These are phyloP conservation scores for Mustela lutreola DNA, from an alignment of 2,113 vertebrate genomes.

Conservation along the genomic window DNA sequence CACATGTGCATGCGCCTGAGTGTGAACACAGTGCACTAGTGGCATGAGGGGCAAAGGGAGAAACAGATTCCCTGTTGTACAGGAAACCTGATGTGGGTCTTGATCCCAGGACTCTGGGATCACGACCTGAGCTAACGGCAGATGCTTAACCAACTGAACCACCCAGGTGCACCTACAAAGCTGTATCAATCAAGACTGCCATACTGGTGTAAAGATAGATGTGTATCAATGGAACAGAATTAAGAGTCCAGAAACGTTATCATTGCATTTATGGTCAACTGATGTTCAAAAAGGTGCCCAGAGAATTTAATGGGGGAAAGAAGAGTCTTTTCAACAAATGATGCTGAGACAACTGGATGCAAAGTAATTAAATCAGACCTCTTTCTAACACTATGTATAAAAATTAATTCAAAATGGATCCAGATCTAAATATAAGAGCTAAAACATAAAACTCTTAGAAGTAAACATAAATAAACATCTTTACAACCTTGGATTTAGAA, in stretches of 20 bases:
- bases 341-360: background rate
- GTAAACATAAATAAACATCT: background rate
- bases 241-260: background rate
- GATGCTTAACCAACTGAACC: no score
- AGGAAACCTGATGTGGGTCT: no score
- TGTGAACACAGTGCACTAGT: no score
- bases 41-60: no score
- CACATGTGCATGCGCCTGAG: no score
- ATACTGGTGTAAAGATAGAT: background rate
- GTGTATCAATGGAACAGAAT: background rate
- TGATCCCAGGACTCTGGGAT: no score
- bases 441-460: background rate
- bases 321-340: background rate
- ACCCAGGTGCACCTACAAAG: background rate
- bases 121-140: no score
- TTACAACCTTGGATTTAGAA: background rate
- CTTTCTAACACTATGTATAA: background rate
- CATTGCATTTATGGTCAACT: background rate
- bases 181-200: background rate
- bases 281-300: background rate
- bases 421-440: constrained; percentile 1
- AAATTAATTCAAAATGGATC: background rate
- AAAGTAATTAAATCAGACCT: background rate
- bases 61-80: no score
- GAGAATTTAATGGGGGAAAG: background rate